Percentiles rank a stretch among this genome's conserved stretches.
phyloP scores from a whole-genome alignment of 2,797 vertebrate species.

The Tragelaphus eurycerus region DNA sequence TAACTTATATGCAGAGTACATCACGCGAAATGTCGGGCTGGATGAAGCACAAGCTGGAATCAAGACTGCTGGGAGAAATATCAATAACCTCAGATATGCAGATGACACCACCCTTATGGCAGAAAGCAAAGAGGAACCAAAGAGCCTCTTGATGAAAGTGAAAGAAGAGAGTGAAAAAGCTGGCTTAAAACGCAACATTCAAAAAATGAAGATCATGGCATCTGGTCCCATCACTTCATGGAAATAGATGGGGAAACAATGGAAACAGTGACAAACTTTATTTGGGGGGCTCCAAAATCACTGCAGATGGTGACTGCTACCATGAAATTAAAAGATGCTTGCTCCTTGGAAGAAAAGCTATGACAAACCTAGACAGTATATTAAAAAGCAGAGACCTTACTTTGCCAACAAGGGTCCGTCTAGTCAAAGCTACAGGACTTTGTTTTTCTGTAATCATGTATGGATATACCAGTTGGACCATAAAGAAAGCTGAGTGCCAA shows the following conservation, averaged over 20 bases:
- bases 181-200: neutral
- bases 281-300: fast-evolving
- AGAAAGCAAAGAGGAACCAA: neutral
- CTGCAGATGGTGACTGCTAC: neutral
- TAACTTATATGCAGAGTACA: neutral
- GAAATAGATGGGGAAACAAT: neutral
- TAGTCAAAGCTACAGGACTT: neutral
- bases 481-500: neutral
- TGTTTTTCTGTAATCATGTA: neutral
- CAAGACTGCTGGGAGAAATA: neutral
- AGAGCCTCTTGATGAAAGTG: neutral
- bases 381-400: neutral
- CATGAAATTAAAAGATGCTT: neutral
- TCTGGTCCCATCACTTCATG: neutral
- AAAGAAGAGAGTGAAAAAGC: neutral
- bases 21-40: neutral
- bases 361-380: neutral
- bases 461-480: neutral
- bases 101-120: neutral
- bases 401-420: neutral
- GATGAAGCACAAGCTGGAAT: neutral
- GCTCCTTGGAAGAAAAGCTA: neutral
- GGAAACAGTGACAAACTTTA: neutral
- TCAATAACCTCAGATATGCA: neutral
- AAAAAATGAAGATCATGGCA: neutral